Base-by-base conservation (phyloP, 2,888 invertebrate genomes). In the Amphimallon solstitiale region DNA sequence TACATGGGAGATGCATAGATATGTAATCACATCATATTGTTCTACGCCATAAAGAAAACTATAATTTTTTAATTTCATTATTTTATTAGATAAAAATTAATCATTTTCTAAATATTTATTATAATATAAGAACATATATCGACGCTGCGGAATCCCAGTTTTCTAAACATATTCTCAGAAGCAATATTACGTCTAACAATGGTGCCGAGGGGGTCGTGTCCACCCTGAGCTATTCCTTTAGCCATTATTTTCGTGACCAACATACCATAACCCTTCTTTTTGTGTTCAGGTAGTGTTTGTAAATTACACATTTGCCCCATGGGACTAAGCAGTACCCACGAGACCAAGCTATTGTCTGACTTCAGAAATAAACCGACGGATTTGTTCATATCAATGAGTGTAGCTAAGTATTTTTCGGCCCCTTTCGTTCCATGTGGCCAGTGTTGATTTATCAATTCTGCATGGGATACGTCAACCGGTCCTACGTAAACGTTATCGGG, bases 381-480 rank as follows among this genome's bases (percentile, higher is more conserved):
- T 5, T 3, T 12, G n/a, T 37, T 61, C 61, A 49, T 48, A 4
- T 35, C 48, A 7, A 61, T 48, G 21, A 61, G 37, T 12, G 7
- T 9, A 1, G 35, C 29, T 10, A 61, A 14, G 21, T 61, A 49
- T 21, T 52, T 21, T 6, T 70, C 72, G 6, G 74, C 72, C 14
- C 70, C 69, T 59, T 67, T 46, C 59, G 68, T 72, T 5, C 45
- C 68, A 59, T 72, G 72, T 1, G 72, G 71, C 74, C 74, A 74
- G 10, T 67, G 37, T 6, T 45, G 12, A 54, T 73, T 69, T 14
- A 74, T 69, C 10, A 63, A 63, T 35, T 10, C 40, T 34, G 51
- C 63, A 62, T 63, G 56, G 17, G 17, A 35, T 37, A 17, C 65
- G 65, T 65, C 46, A 56, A 64, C 65, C 10, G 61, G 38, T 2